Base-by-base conservation (phyloP, 2,888 invertebrate genomes). In the Geotrupes spiniger region DNA sequence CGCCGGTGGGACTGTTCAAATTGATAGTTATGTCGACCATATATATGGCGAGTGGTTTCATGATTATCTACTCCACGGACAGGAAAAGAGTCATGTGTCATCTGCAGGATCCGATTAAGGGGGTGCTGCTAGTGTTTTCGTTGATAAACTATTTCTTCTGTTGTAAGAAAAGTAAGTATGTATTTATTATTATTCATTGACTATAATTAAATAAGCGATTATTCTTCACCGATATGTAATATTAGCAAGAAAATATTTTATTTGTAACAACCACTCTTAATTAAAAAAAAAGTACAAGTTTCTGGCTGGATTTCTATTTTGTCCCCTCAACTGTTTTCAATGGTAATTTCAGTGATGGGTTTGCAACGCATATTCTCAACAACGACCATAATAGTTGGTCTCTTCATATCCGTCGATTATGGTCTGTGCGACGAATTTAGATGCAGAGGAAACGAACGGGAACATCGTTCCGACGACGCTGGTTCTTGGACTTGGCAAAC, bases 351-450 rank as follows among this genome's bases (percentile, higher is more conserved):
- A 80, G 80, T 79, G 68, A 78, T 81, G 78, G 78, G 79, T 26
- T 66, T 80, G 17, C 79, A 78, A 55, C 73, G 78, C 57, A 78
- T 81, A 10, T 79, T 80, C 63, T 78, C 79, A 31, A 76, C 78
- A 12, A 79, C 80, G 31, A 78, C 78, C n/a, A 78, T 80, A 53
- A 78, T 80, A 37, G 78, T 79, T 21, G 81, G 81, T 5, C 66
- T 81, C 17, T 81, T 81, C 61, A 78, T 81, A 58, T 77, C 79
- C 44, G 79, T 81, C 11, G 81, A 81, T 65, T 81, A 81, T 62
- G 80, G 79, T 3, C 69, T 81, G 9, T 80, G 81, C 60, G 79
- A 81, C 63, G 79, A 80, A 64, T 80, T 80, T 60, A 74, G 78
- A 39, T 81, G 81, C 61, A 73, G 80, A 51, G 81, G 81, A 8